Evolutionary conservation across 2,888 invertebrate genomes (phyloP).

Genomic region (Polydrusus pterygomalis): DNA sequence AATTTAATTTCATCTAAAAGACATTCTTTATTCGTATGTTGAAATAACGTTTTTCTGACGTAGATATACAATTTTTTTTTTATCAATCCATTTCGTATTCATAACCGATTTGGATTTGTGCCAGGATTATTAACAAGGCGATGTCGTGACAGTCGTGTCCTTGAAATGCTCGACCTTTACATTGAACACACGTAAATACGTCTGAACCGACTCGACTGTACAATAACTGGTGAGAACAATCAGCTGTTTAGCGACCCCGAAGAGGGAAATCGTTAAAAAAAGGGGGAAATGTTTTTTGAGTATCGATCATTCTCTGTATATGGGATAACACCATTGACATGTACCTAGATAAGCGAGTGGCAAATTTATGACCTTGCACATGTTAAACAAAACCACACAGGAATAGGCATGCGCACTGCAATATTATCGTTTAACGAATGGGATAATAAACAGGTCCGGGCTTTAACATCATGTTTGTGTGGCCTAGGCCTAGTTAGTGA

Average conservation of each 20-base stretch:
- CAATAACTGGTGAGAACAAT: not conserved
- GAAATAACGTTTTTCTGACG: slow-evolving; percentile 1
- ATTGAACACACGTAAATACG: slow-evolving; percentile 44
- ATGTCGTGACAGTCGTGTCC: slow-evolving; percentile 43
- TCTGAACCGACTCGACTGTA: slow-evolving; percentile 1
- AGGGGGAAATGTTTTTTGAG: not conserved
- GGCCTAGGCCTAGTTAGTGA: too few species aligned
- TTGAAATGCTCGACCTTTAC: slow-evolving; percentile 52
- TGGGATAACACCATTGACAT: too few species aligned
- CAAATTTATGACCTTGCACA: too few species aligned
- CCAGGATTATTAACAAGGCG: slow-evolving; percentile 46
- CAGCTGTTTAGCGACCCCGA: slow-evolving; percentile 3
- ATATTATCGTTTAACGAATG: too few species aligned
- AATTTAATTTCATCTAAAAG: slow-evolving; percentile 7
- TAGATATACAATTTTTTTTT: not conserved
- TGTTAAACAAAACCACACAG: too few species aligned
- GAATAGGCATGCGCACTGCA: too few species aligned
- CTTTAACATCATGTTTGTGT: too few species aligned
- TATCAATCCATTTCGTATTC: slow-evolving; percentile 48
- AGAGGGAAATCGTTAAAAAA: not conserved
- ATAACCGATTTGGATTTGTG: slow-evolving; percentile 50
- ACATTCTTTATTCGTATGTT: not conserved
- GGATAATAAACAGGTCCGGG: too few species aligned
- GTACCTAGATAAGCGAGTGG: too few species aligned
- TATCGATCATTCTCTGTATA: too few species aligned